Conservation (phyloP, 2,113 vertebrate species). For the Gobius niger region DNA sequence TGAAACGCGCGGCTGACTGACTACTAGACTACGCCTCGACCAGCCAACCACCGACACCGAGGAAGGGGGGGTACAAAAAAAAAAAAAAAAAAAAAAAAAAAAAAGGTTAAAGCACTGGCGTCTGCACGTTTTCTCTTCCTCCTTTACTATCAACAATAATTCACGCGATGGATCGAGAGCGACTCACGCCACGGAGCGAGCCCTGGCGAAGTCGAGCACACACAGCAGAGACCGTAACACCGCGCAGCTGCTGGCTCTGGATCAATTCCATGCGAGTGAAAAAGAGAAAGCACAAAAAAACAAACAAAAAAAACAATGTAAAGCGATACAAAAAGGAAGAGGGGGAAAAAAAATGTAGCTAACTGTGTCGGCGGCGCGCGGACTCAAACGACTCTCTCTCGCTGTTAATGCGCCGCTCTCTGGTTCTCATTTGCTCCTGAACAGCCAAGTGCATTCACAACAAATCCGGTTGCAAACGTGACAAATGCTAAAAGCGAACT, state of each 20-base stretch:
- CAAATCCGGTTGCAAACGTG: conserved; percentile 79
- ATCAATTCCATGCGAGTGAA: conserved; percentile 75
- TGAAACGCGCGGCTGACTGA: conserved; percentile 64
- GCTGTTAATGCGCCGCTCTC: conserved; percentile 65
- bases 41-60: conserved; percentile 45
- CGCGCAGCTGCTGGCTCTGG: conserved; percentile 54
- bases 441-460: conserved; percentile 83
- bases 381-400: conserved; percentile 66
- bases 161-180: conserved; percentile 43
- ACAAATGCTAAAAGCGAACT: conserved; percentile 83
- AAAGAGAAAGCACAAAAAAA: conserved; percentile 18
- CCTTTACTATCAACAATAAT: conserved; percentile 61
- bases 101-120: conserved; percentile 58
- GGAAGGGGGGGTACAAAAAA: background rate
- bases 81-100: too few species aligned
- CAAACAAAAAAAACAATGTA: conserved; percentile 42
- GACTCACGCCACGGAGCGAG: conserved; percentile 53
- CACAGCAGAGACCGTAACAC: conserved; percentile 60
- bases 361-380: conserved; percentile 46
- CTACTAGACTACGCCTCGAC: conserved; percentile 56
- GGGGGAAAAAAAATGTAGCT: conserved; percentile 46
- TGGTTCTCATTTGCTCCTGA: conserved; percentile 84
- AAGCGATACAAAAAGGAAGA: conserved; percentile 27
- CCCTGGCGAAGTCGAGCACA: conserved; percentile 66
- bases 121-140: conserved; percentile 44